Conservation (phyloP, 2,113 vertebrate genomes). For the Carollia perspicillata region DNA sequence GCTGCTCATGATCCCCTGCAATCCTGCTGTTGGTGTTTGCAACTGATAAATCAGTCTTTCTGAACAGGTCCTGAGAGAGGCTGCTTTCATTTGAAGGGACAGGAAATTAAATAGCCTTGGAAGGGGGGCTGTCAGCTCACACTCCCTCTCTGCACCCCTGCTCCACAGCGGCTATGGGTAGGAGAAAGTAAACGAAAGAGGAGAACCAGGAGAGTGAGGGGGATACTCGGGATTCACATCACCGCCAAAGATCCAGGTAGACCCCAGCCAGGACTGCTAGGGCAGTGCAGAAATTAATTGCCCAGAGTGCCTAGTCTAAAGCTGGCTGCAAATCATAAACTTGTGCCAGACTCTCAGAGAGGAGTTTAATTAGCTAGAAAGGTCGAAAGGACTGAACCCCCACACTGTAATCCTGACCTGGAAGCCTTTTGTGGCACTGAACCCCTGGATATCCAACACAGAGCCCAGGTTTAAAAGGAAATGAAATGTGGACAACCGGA, state of each 20-base stretch:
- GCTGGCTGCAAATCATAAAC: neutral
- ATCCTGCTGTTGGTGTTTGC: neutral
- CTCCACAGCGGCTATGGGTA: neutral
- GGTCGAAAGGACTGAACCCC: neutral
- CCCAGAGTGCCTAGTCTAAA: neutral
- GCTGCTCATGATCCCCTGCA: neutral
- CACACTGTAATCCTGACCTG: neutral
- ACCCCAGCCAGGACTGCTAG: neutral
- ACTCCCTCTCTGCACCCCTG: neutral
- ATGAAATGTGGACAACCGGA: neutral
- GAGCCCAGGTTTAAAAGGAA: neutral
- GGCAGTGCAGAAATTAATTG: neutral
- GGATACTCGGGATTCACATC: neutral
- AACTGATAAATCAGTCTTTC: slow-evolving; percentile 33
- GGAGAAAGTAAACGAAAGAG: neutral
- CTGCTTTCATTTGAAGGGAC: neutral
- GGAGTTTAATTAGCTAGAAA: neutral
- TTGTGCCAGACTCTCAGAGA: neutral
- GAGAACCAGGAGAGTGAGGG: neutral
- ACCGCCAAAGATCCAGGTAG: neutral
- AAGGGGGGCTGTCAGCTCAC: neutral
- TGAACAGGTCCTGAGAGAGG: slow-evolving; percentile 9
- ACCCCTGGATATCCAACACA: neutral
- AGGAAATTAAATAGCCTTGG: slow-evolving; percentile 30
- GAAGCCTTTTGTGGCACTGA: neutral